phyloP scores from a whole-genome alignment of 2,888 invertebrate genomes.

The Stenotaenia linearis region DNA sequence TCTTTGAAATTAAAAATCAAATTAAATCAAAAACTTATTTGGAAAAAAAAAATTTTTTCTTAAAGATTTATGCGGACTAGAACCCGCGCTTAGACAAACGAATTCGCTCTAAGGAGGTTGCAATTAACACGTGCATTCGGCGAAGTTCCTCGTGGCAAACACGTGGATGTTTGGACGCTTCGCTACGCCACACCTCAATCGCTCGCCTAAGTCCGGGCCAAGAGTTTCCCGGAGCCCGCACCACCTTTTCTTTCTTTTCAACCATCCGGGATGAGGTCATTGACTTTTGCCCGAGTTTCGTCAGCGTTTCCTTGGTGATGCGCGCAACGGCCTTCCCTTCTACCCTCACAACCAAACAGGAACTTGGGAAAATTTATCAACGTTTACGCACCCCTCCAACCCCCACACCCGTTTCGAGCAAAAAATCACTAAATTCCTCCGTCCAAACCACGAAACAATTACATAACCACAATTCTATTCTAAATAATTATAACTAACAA shows the following conservation, averaged over 20 bases:
- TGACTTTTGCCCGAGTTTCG: constrained; percentile 27
- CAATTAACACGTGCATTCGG: background rate
- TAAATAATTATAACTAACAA: too few species aligned
- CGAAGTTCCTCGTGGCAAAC: background rate
- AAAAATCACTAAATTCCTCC: background rate
- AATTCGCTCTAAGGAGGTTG: background rate
- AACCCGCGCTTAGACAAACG: background rate
- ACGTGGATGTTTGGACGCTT: background rate
- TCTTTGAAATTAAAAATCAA: too few species aligned
- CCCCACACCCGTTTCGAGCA: background rate
- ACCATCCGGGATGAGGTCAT: background rate
- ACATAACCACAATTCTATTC: background rate
- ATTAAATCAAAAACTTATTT: too few species aligned
- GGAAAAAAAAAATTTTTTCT: too few species aligned
- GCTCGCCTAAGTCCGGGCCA: background rate
- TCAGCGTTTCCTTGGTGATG: constrained; percentile 1
- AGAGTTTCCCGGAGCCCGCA: background rate
- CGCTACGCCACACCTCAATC: background rate
- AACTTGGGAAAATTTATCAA: background rate
- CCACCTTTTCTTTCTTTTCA: background rate
- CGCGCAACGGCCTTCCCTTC: background rate
- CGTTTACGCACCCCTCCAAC: background rate
- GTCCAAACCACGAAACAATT: background rate
- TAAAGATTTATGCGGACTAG: too few species aligned
- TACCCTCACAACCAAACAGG: background rate